Base-by-base conservation (phyloP, 1,140 invertebrate species). In the Ruditapes philippinarum region DNA sequence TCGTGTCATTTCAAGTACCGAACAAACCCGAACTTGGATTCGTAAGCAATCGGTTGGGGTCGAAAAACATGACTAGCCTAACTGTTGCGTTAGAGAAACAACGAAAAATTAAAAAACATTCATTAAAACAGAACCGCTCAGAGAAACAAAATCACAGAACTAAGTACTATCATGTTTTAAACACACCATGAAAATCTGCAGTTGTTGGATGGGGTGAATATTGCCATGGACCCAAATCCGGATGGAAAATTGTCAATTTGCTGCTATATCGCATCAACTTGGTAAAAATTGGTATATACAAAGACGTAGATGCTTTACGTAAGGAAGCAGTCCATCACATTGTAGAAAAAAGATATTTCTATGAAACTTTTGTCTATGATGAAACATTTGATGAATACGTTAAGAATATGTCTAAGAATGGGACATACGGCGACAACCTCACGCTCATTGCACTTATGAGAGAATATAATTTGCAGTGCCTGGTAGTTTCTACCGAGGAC, bases 381-480 rank as follows among this genome's bases (percentile, higher is more conserved):
- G 28, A 19, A 62, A 82, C 33, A 38, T 82, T 82, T 45, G 54
- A 65, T 65, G 36, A 2, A 17, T 82, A 82, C 76, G 0, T 80
- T n/a, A 25, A 80, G 0, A 33, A 22, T 36, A 80, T 82, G 57
- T 82, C 33, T 0, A 31, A 82, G 38, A 60, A 65, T 12, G 31
- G 57, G 4, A 65, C 79, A 82, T 82, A 82, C 45, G 79, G 79
- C 1, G 79, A 82, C 25, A 82, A 82, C 54, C 22, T 82, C 2
- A 82, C 60, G 36, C 38, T 65, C 1, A 40, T 82, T 25, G 60
- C 79, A 1, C 51, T 82, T 42, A 65, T 82, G 57, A 3, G 57
- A 19, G 79, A 82, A 65, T 82, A 82, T 49, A 82, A 82, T 28
- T n/a, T 82, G 22, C 60, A 65, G 54, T 82, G 79, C 28, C 60